These are phyloP conservation scores for Ceramica pisi DNA, from an alignment of 2,888 invertebrate genomes.

Conservation along the genomic window DNA sequence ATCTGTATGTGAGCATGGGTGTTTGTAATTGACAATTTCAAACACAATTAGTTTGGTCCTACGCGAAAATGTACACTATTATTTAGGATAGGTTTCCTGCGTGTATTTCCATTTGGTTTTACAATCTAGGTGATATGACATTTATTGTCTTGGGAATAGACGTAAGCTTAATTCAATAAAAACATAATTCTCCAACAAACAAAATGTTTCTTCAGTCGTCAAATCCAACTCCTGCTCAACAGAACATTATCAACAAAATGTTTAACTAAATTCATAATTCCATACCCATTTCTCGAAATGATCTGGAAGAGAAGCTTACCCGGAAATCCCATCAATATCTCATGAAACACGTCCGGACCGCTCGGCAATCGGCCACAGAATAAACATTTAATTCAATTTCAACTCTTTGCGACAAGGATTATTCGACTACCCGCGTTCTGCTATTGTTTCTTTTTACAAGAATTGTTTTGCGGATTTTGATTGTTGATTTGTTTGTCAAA, in stretches of 20 bases:
- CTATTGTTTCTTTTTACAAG: constrained; percentile 9
- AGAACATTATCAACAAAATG: neutral
- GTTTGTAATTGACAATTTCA: too few relatives aligned
- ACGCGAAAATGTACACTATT: too few relatives aligned
- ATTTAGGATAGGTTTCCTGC: too few relatives aligned
- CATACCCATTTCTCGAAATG: constrained; percentile 30
- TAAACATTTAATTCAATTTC: constrained; percentile 56
- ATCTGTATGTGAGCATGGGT: too few relatives aligned
- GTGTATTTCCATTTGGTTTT: too few relatives aligned
- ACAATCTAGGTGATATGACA: too few relatives aligned
- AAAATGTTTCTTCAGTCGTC: neutral
- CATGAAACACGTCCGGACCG: constrained; percentile 49
- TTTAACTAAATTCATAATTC: constrained; percentile 17
- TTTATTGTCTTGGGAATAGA: too few relatives aligned
- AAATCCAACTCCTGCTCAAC: neutral
- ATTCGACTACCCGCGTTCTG: constrained; percentile 39
- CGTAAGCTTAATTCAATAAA: too few relatives aligned
- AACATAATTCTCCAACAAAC: too few relatives aligned
- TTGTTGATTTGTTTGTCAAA: constrained; percentile 48
- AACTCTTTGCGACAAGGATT: constrained; percentile 52
- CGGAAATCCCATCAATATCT: constrained; percentile 51
- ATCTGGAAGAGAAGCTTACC: constrained; percentile 36
- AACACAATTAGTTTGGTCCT: too few relatives aligned
- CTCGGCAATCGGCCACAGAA: constrained; percentile 28
- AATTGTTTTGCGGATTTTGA: constrained; percentile 44